Evolutionary conservation across 2,888 invertebrate species (phyloP).

Genomic region (Drosophila fungiperda): DNA sequence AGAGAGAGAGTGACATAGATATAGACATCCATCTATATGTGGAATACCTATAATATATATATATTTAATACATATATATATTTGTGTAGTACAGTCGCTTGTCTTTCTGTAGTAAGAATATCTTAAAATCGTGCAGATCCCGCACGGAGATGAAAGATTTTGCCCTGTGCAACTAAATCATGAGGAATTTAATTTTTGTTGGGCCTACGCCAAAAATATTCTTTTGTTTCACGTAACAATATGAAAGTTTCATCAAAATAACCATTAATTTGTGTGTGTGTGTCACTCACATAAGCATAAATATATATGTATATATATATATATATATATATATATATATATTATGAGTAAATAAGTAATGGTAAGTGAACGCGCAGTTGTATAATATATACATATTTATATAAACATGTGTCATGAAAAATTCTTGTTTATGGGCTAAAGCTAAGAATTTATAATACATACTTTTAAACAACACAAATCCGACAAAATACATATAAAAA

Average conservation of each 20-base stretch:
- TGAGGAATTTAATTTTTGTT: constrained; percentile 63
- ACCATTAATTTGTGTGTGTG: constrained; percentile 48
- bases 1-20: constrained; percentile 26
- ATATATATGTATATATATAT: constrained; percentile 1
- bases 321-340: constrained; percentile 14
- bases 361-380: constrained; percentile 28
- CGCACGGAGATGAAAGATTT: constrained; percentile 39
- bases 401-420: constrained; percentile 27
- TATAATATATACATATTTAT: background rate
- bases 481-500: constrained; percentile 8
- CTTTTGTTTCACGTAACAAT: constrained; percentile 65
- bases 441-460: constrained; percentile 51
- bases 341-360: constrained; percentile 21
- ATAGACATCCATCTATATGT: constrained; percentile 11
- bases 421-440: constrained; percentile 51
- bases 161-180: constrained; percentile 63
- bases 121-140: constrained; percentile 42
- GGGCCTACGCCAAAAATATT: constrained; percentile 58
- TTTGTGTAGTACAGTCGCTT: background rate
- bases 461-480: constrained; percentile 15
- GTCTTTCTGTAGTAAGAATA: constrained; percentile 45
- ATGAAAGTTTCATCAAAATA: constrained; percentile 64
- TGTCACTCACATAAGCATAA: constrained; percentile 20
- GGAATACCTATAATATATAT: constrained; percentile 7
- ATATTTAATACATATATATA: constrained; percentile 1